phyloP scores from a whole-genome alignment of 2,113 vertebrate species.

The Misgurnus mizolepis region DNA sequence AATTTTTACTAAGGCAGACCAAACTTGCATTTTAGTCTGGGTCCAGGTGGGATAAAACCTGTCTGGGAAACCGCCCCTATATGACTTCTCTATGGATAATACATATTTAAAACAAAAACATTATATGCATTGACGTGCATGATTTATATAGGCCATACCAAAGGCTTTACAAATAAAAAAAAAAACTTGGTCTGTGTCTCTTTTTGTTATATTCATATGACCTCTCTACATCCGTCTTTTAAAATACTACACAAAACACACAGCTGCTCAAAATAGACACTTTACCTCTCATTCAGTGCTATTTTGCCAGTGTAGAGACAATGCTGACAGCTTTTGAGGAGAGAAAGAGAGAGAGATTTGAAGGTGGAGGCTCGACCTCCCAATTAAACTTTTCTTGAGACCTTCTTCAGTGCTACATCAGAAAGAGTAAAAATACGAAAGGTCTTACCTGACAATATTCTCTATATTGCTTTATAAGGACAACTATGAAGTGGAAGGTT shows the following conservation, averaged over 20 bases:
- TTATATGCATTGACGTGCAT: too few species aligned
- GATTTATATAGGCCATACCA: too few species aligned
- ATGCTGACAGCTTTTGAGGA: constrained; percentile 9
- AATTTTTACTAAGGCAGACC: too few species aligned
- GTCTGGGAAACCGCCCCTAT: too few species aligned
- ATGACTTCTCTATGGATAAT: too few species aligned
- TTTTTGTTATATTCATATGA: constrained; percentile 11
- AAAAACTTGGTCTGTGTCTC: background rate
- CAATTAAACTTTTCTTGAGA: constrained; percentile 11
- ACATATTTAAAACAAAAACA: too few species aligned
- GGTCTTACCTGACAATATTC: background rate
- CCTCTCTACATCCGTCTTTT: background rate
- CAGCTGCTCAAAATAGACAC: constrained; percentile 13
- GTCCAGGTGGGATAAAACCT: too few species aligned
- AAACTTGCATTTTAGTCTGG: too few species aligned
- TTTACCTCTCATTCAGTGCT: constrained; percentile 5
- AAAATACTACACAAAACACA: background rate
- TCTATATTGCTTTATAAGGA: background rate
- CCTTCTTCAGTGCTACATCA: background rate
- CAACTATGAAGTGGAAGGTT: background rate
- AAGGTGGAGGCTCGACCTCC: constrained; percentile 12
- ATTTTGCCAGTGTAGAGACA: background rate
- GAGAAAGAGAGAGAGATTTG: background rate
- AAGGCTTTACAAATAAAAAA: too few species aligned
- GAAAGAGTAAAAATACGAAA: constrained; percentile 15